phyloP scores from a whole-genome alignment of 1,140 invertebrate genomes.

The Maconellicoccus hirsutus region DNA sequence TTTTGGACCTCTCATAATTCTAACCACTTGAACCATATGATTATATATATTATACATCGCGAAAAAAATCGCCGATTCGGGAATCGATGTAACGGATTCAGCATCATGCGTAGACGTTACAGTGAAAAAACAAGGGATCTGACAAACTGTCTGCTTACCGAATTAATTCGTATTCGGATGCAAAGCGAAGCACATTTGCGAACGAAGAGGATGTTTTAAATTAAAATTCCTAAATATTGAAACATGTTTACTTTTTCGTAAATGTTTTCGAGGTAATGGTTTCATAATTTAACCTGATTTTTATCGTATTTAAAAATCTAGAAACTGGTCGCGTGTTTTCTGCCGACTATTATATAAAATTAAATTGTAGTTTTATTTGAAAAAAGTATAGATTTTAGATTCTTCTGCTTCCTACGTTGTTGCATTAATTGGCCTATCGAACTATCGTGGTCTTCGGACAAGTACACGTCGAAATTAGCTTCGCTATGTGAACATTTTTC shows the following conservation, averaged over 20 bases:
- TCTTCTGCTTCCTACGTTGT: background rate
- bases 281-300: slow-evolving; percentile 1
- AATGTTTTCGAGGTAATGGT: background rate
- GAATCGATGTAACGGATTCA: background rate
- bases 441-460: too few relatives aligned
- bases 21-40: slow-evolving; percentile 4
- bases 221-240: background rate
- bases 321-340: background rate
- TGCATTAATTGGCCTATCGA: background rate
- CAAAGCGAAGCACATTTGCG: background rate
- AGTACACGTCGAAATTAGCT: too few relatives aligned
- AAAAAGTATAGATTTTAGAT: background rate
- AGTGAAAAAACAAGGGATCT: background rate
- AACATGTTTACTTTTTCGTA: background rate
- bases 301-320: background rate
- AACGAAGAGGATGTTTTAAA: background rate
- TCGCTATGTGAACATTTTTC: too few relatives aligned
- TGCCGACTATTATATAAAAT: background rate
- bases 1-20: background rate
- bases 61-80: slow-evolving; percentile 2
- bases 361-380: slow-evolving; percentile 4
- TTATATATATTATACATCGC: background rate
- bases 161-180: background rate
- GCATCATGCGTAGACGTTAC: background rate
- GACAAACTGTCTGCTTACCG: background rate